These are phyloP conservation scores for Gambusia affinis DNA, from an alignment of 2,113 vertebrate genomes.

Conservation along the genomic window DNA sequence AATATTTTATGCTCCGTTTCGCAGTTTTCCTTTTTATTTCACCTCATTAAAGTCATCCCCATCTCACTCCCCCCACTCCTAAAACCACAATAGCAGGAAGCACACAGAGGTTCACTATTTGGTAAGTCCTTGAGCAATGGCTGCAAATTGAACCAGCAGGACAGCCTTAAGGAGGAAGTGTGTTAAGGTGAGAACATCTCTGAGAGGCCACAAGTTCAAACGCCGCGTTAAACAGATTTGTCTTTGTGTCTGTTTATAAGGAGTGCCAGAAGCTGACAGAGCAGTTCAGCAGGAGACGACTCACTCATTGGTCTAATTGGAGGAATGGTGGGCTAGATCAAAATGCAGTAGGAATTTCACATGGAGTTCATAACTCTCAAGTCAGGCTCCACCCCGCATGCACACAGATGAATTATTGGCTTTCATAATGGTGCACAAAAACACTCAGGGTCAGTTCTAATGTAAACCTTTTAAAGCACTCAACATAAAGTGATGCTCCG, in stretches of 20 bases:
- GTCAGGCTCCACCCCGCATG: constrained; percentile 6
- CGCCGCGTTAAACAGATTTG: constrained; percentile 48
- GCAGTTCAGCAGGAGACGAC: constrained; percentile 25
- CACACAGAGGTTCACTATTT: background rate
- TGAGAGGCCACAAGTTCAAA: constrained; percentile 47
- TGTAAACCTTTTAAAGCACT: constrained; percentile 39
- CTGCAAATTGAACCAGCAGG: constrained; percentile 3
- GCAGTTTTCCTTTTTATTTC: background rate
- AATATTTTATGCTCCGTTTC: constrained; percentile 19
- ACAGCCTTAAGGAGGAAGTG: constrained; percentile 6
- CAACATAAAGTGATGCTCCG: constrained; percentile 13
- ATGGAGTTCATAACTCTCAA: constrained; percentile 26
- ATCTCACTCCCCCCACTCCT: background rate
- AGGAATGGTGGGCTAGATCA: constrained; percentile 1
- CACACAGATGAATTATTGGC: constrained; percentile 26
- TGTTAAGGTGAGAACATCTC: constrained; percentile 37
- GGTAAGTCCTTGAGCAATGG: background rate
- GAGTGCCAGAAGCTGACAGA: constrained; percentile 36
- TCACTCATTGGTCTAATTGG: constrained; percentile 1
- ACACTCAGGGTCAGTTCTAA: constrained; percentile 5
- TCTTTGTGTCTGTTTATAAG: constrained; percentile 55
- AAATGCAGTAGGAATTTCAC: constrained; percentile 29
- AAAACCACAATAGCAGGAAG: constrained; percentile 28
- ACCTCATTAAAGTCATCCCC: constrained; percentile 3
- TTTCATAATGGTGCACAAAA: constrained; percentile 14